A percentile compares a stretch with the other conserved stretches of the same genome.
These are phyloP conservation scores for Chironomus striatipennis DNA, from an alignment of 1,140 invertebrate species.

Conservation along the genomic window DNA sequence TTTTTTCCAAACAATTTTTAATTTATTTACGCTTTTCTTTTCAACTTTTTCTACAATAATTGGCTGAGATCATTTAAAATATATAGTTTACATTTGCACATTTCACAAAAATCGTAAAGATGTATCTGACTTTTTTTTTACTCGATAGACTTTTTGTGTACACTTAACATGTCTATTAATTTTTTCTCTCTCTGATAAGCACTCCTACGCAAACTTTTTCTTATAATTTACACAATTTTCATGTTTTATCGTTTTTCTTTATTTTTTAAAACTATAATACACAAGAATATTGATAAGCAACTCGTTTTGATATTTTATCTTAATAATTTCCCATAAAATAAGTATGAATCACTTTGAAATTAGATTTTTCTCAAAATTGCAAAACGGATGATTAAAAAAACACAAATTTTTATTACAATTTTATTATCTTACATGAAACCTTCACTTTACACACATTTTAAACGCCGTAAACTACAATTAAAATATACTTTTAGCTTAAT, in stretches of 20 bases:
- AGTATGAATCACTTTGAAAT: background rate
- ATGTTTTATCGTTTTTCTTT: background rate
- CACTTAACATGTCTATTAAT: background rate
- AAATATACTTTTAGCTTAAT: background rate
- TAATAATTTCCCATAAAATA: background rate
- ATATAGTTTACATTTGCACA: background rate
- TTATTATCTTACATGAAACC: background rate
- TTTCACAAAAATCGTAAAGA: background rate
- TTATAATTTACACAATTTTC: background rate
- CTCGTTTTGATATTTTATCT: background rate
- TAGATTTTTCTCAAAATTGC: slow-evolving; percentile 7
- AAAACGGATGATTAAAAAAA: slow-evolving; percentile 9
- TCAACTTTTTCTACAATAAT: background rate
- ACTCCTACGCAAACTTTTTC: slow-evolving; percentile 6
- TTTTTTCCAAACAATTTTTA: background rate
- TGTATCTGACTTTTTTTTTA: background rate
- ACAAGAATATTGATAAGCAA: background rate
- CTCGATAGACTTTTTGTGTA: background rate
- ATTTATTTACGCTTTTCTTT: background rate
- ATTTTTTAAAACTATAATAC: background rate
- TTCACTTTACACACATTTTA: background rate
- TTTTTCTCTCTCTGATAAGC: background rate
- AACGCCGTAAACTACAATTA: background rate
- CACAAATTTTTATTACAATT: background rate
- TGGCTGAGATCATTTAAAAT: background rate